Base-by-base conservation (phyloP, 2,113 vertebrate genomes). In the Ctenomys sociabilis region DNA sequence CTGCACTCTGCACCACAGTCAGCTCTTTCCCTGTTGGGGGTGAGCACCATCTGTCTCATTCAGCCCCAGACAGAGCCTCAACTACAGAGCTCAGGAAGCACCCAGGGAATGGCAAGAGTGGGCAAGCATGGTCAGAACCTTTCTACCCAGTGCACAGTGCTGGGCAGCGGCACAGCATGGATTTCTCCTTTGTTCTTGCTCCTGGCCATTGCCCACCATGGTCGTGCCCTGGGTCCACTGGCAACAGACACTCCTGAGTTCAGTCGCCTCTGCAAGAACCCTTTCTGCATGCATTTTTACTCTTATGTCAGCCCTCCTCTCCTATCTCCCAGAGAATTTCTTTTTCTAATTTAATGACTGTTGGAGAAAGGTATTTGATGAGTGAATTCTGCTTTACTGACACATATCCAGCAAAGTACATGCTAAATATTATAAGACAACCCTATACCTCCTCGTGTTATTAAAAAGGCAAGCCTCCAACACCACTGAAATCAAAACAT, bases 391-490 rank as follows among this genome's bases (percentile, higher is more conserved):
- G 45, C 43, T 66, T 90, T 93, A 64, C 54, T 49, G 80, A 63
- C 35, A 85, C 32, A 75, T 91, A 95, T 95, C 64, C 91, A 80
- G 91, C 37, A 96, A 95, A 95, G 21, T 49, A 70, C 37, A 45
- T 52, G 59, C 75, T 87, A 83, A 85, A 40, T 91, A 64, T 45
- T 49, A 32, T 54, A 86, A 45, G 72, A 94, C 37, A 59, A 88
- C 88, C 77, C 83, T 70, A 73, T 80, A 68, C 70, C 11, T 83
- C 80, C 89, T 59, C 4, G 0, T 13, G 37, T 95, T 96, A 94
- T 90, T 97, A 93, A 90, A 93, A 93, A 95, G 93, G 78, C 83
- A 91, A 88, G 63, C 54, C 68, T 93, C 84, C 85, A 84, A n/a
- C 19, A 7, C 52, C 68, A n/a, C 93, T 83, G 17, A 59, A 93